phyloP scores from a whole-genome alignment of 2,113 vertebrate genomes.

The Silurus meridionalis region DNA sequence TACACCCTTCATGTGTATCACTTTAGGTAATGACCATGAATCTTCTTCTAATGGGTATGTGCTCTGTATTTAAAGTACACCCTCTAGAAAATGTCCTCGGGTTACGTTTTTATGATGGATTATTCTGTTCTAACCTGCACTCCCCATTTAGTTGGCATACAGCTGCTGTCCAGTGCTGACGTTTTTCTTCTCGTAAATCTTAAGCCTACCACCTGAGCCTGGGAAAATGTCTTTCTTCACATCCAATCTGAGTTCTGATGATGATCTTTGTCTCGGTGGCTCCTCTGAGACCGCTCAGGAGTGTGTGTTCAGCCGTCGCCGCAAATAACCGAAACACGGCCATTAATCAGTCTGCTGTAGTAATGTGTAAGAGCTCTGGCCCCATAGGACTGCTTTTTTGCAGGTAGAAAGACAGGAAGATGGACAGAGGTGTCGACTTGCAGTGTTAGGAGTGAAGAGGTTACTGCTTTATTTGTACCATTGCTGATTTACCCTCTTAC shows the following conservation, averaged over 20 bases:
- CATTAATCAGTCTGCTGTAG: constrained; percentile 41
- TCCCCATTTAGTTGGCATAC: constrained; percentile 12
- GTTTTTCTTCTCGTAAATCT: constrained; percentile 26
- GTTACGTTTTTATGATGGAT: constrained; percentile 24
- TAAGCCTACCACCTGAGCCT: constrained; percentile 33
- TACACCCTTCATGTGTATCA: not conserved
- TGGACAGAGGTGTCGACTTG: constrained; percentile 13
- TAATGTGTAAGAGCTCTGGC: constrained; percentile 34
- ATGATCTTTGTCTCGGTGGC: constrained; percentile 26
- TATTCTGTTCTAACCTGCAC: not conserved
- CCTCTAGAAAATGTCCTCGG: not conserved
- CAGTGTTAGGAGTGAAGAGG: not conserved
- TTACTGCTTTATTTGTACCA: not conserved
- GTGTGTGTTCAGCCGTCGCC: constrained; percentile 44
- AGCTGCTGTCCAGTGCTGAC: not conserved
- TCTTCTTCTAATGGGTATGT: not conserved
- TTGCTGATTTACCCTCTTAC: not conserved
- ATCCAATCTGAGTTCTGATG: constrained; percentile 18
- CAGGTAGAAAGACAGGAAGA: constrained; percentile 32
- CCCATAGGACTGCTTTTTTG: constrained; percentile 14
- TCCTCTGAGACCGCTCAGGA: constrained; percentile 29
- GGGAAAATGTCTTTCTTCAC: constrained; percentile 31
- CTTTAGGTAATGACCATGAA: not conserved
- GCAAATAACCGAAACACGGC: constrained; percentile 53
- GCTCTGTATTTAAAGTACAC: not conserved